Conservation (phyloP, 2,797 vertebrate species). For the Allobates femoralis region DNA sequence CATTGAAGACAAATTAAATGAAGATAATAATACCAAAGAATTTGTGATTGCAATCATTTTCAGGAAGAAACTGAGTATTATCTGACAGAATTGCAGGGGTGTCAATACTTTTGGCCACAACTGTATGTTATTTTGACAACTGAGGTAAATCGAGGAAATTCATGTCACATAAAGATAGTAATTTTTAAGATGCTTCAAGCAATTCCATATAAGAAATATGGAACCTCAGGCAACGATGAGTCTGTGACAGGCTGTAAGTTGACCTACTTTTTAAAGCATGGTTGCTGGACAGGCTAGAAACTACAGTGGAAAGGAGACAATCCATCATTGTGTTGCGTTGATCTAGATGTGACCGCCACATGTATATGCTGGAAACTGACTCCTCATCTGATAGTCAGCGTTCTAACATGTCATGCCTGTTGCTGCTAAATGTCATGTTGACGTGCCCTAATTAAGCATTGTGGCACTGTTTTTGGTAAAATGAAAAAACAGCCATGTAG, state of each 20-base stretch:
- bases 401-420: neutral
- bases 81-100: too few species aligned
- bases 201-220: neutral
- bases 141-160: neutral
- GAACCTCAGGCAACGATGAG: neutral
- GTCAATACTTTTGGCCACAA: too few species aligned
- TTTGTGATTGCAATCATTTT: too few species aligned
- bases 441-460: too few species aligned
- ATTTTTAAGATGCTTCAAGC: neutral
- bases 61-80: too few species aligned
- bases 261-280: neutral
- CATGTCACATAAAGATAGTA: neutral
- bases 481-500: too few species aligned
- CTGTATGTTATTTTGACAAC: too few species aligned
- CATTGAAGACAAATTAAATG: too few species aligned
- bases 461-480: too few species aligned
- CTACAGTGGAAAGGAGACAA: neutral
- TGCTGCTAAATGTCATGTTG: neutral
- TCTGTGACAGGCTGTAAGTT: neutral
- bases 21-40: too few species aligned
- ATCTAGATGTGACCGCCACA: neutral
- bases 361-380: neutral
- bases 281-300: neutral
- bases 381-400: neutral
- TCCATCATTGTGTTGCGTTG: neutral